Conservation (phyloP, 1,140 invertebrate species). For the Lepeophtheirus salmonis region DNA sequence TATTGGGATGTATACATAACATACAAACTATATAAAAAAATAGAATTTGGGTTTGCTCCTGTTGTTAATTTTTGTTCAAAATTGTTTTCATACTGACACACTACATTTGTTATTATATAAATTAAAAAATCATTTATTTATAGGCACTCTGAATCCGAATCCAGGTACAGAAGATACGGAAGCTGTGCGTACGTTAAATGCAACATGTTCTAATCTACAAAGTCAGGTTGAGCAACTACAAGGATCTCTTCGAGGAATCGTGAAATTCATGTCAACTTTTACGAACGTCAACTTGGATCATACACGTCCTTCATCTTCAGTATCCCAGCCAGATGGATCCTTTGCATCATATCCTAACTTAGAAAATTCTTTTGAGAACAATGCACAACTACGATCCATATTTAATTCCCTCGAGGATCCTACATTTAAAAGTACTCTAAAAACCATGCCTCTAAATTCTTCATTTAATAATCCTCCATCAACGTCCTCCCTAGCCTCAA, state of each 20-base stretch:
- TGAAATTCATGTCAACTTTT: slow-evolving; percentile 2
- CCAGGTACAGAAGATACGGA: not conserved
- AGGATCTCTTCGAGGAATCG: not conserved
- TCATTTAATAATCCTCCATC: no score
- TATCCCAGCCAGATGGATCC: not conserved
- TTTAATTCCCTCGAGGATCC: not conserved
- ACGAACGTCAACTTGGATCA: not conserved
- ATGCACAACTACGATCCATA: not conserved
- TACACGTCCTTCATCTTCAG: not conserved
- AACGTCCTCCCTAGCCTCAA: no score
- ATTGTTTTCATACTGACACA: no score
- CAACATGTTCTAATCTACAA: not conserved
- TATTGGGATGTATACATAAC: no score
- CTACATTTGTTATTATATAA: no score
- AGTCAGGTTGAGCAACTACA: slow-evolving; percentile 4
- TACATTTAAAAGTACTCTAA: not conserved
- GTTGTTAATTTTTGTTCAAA: no score
- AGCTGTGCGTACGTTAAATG: not conserved
- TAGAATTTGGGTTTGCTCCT: no score
- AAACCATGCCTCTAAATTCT: not conserved
- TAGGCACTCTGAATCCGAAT: no score
- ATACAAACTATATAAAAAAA: no score
- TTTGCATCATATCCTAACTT: not conserved
- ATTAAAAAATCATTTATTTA: no score
- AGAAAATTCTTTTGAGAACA: not conserved